phyloP scores from a whole-genome alignment of 2,888 invertebrate genomes.

The Drosophila picticornis region DNA sequence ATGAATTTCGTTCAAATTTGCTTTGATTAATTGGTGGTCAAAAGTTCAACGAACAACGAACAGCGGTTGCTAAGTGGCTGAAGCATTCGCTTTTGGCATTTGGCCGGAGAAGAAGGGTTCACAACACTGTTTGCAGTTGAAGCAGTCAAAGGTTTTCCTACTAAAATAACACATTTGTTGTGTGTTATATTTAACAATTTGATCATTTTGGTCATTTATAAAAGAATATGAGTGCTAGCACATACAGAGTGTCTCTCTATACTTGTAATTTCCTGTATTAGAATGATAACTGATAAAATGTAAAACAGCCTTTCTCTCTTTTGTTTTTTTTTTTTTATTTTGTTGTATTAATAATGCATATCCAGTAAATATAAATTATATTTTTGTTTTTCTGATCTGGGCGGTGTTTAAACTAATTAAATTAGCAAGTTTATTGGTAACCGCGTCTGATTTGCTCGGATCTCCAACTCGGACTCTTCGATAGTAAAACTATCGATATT shows the following conservation, averaged over 20 bases:
- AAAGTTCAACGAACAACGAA: slow-evolving; percentile 70
- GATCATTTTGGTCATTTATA: not conserved
- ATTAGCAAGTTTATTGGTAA: too few species aligned
- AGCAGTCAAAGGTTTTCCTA: not conserved
- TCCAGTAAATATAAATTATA: not conserved
- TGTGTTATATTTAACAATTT: not conserved
- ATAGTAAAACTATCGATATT: too few species aligned
- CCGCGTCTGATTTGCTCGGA: too few species aligned
- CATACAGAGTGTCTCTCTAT: not conserved
- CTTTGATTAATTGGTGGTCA: slow-evolving; percentile 80
- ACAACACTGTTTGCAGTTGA: too few species aligned
- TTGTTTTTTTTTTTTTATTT: not conserved
- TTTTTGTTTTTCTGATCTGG: not conserved
- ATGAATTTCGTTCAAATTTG: slow-evolving; percentile 76
- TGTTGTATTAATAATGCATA: not conserved
- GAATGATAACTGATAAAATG: not conserved
- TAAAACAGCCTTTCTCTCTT: not conserved
- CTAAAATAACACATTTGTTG: not conserved
- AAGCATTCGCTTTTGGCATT: slow-evolving; percentile 13
- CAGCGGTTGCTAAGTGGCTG: slow-evolving; percentile 58
- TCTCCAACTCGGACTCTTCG: too few species aligned
- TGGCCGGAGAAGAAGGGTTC: slow-evolving; percentile 7
- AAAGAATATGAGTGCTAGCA: not conserved
- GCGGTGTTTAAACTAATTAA: too few species aligned
- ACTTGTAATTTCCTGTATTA: not conserved